Base-by-base conservation (phyloP, 2,113 vertebrate species). In the Phocoena sinus region DNA sequence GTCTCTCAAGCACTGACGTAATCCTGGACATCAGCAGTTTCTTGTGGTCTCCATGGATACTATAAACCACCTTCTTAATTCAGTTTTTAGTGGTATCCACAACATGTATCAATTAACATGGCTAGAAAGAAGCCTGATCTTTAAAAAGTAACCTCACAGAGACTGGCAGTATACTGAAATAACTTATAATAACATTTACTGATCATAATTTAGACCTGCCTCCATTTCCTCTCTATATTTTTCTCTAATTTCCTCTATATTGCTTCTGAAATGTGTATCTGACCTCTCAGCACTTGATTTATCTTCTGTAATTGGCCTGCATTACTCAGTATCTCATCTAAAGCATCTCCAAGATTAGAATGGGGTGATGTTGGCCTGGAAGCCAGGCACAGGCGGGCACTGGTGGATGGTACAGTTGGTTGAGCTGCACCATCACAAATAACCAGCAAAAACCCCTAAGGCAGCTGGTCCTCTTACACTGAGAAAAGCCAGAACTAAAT, bases 181-280 rank as follows among this genome's bases (percentile, higher is more conserved):
- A 77, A n/a, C 62, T 71, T 38, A n/a, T 60, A 38, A 20, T 31
- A 86, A 31, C 9, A 77, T 4, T 77, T 56, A 47, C 8, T 84
- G 36, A 79, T 58, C 20, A 21, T 65, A 63, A 31, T 38, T 91
- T 71, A 60, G n/a, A 25, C 44, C 1, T 86, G 44, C 36, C 28
- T 92, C 17, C 25, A 25, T 83, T 87, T 79, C n/a, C 15, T 88
- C 15, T 81, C 38, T 86, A 2, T 63, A 41, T 65, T 12, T 73
- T 14, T 71, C 13, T 76, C 25, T 50, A 47, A 38, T 33, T 92
- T 76, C 56, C 41, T 67, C 21, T 65, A 56, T 71, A 12, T 60
- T 79, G 58, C 28, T 89, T 85, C 56, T 56, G 80, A 96, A 90
- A 76, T 81, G 47, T 36, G 21, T 58, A n/a, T 56, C 23, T 68